Evolutionary conservation across 1,140 invertebrate species (phyloP).

Genomic region (Cydia amplana): DNA sequence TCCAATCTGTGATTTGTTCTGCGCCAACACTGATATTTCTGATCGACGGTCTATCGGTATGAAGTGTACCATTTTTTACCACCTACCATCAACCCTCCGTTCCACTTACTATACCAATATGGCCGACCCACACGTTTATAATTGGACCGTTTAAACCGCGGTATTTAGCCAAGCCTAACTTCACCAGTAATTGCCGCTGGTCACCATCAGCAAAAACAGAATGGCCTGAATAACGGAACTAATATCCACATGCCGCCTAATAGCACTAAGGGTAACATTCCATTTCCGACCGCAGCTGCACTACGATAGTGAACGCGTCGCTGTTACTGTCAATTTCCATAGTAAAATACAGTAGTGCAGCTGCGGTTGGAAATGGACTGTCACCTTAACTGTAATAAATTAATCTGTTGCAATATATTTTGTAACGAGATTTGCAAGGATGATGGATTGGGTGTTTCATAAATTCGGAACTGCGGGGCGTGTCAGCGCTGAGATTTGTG

Average conservation of each 20-base stretch:
- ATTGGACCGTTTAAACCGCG: constrained; percentile 13
- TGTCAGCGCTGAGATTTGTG: neutral
- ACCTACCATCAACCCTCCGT: neutral
- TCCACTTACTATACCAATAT: neutral
- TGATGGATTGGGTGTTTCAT: constrained; percentile 18
- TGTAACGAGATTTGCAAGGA: constrained; percentile 17
- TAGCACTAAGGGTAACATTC: no score
- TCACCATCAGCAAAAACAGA: constrained; percentile 15
- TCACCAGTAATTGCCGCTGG: neutral
- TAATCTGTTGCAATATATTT: constrained; percentile 27
- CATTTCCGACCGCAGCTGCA: no score
- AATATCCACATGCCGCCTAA: neutral
- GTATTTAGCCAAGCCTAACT: constrained; percentile 6
- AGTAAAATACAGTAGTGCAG: no score
- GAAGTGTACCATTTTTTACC: no score
- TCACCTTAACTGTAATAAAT: constrained; percentile 27
- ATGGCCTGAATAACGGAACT: constrained; percentile 26
- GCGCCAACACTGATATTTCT: no score
- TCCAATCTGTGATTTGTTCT: no score
- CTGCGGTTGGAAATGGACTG: no score
- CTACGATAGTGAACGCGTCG: no score
- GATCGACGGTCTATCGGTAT: no score
- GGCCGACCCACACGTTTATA: neutral
- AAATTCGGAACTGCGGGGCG: neutral
- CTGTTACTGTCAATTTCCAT: no score